Evolutionary conservation across 30 jellyfish, hydroid and myxozoan genomes (phyloP).

Genomic region (Aurelia sp.): DNA sequence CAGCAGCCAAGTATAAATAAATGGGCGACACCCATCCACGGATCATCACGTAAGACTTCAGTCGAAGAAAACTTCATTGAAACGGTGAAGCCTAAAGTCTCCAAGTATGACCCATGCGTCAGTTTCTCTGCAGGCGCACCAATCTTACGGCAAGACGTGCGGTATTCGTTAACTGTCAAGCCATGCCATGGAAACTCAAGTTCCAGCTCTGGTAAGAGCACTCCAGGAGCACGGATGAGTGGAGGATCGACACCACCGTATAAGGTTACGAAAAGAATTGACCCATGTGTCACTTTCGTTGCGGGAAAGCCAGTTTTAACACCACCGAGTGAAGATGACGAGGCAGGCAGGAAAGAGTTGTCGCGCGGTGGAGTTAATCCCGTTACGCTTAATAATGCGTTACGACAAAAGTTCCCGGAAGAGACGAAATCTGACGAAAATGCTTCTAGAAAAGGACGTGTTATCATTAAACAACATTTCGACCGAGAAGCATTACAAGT

Average conservation of each 20-base stretch:
- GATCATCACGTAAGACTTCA: constrained; percentile 53
- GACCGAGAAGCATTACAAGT: constrained; percentile 71
- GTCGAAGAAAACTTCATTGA: constrained; percentile 44
- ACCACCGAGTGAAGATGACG: constrained; percentile 60
- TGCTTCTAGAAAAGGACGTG: constrained; percentile 58
- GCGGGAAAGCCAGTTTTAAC: constrained; percentile 76
- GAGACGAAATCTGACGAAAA: constrained; percentile 24
- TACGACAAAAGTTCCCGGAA: constrained; percentile 45
- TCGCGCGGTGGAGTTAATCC: constrained; percentile 64
- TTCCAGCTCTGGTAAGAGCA: constrained; percentile 81
- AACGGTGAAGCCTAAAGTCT: constrained; percentile 16
- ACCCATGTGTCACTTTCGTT: constrained; percentile 68
- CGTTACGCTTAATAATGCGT: constrained; percentile 39
- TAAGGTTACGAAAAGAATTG: constrained; percentile 42
- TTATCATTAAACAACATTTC: constrained; percentile 53
- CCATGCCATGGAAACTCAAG: constrained; percentile 62
- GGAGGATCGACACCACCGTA: constrained; percentile 60
- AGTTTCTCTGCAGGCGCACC: constrained; percentile 94
- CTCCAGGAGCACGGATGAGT: constrained; percentile 71
- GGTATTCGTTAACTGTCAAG: constrained; percentile 46
- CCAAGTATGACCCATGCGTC: constrained; percentile 95
- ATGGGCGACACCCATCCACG: constrained; percentile 93
- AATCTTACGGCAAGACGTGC: constrained; percentile 56
- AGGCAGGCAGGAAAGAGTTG: constrained; percentile 13
- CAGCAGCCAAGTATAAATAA: constrained; percentile 94